phyloP scores from a whole-genome alignment of 2,797 vertebrate genomes.

The Microcaecilia unicolor region DNA sequence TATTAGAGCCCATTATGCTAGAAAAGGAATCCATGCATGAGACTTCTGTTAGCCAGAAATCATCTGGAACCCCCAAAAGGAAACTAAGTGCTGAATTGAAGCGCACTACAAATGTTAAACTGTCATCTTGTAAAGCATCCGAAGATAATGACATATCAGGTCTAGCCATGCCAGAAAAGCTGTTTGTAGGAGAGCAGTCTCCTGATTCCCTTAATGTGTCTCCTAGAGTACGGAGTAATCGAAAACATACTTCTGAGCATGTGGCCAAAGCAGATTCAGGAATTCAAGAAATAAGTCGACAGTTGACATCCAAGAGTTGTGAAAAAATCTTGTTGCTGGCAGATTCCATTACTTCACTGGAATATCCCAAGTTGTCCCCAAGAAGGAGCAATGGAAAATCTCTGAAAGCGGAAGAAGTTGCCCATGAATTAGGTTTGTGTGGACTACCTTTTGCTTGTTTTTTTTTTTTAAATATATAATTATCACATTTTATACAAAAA shows the following conservation, averaged over 20 bases:
- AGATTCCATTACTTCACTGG: rapidly evolving
- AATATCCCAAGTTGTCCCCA: background rate
- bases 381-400: background rate
- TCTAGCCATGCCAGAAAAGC: background rate
- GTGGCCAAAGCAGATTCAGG: rapidly evolving
- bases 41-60: no score
- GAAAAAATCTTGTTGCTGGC: background rate
- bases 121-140: background rate
- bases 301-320: rapidly evolving
- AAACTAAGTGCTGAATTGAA: no score
- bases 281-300: background rate
- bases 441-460: no score
- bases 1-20: no score
- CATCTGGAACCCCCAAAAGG: no score
- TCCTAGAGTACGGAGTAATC: constrained; percentile 3
- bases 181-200: background rate
- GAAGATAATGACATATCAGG: background rate
- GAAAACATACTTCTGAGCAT: background rate
- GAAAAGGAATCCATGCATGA: no score
- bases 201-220: background rate
- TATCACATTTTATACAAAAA: no score
- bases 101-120: constrained; percentile 5
- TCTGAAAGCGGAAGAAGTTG: background rate
- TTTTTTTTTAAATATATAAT: no score
- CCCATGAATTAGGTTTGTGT: background rate